Base-by-base conservation (phyloP, 2,888 invertebrate genomes). In the Meandrusa payeni region DNA sequence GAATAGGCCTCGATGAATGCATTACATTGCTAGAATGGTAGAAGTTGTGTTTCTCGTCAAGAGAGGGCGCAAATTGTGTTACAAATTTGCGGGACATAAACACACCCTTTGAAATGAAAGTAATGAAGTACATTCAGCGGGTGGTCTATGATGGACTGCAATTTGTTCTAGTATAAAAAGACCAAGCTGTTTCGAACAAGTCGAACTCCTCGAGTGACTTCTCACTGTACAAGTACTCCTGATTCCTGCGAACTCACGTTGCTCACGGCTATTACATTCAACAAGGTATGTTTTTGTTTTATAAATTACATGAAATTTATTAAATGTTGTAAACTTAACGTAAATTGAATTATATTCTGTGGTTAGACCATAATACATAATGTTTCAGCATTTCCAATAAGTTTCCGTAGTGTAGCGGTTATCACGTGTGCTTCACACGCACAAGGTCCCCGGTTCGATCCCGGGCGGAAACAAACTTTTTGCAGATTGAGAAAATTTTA, bases 391-490 rank as follows among this genome's bases (percentile, higher is more conserved):
- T n/a, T n/a, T n/a, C n/a, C n/a, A 15, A 0, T 23, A 67, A 57
- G 90, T 91, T 91, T 90, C 90, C 90, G 91, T 92, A 91, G 91
- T 92, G 92, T 91, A 92, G 92, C 90, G 91, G 91, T 92, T 91
- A 92, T 92, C 92, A 92, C 91, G 91, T 92, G 92, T 92, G 92
- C 92, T 92, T 92, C 92, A 92, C 92, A 92, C 91, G 92, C 92
- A 92, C 92, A 91, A 91, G 89, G 89, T 79, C 91, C 91, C 90
- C 91, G 91, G 90, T 90, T 90, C 90, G 90, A 91, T 90, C 91
- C 90, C 90, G 90, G 90, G 90, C 90, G 90, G 90, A 90, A 90
- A 90, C 90, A 90, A 6, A 5, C 5, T 28, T 32, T 26, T 20
- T 38, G 2, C n/a, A n/a, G n/a, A n/a, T n/a, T n/a, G n/a, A n/a